Evolutionary conservation across 2,888 invertebrate species (phyloP).

Genomic region (Listrodromus nycthemerus): DNA sequence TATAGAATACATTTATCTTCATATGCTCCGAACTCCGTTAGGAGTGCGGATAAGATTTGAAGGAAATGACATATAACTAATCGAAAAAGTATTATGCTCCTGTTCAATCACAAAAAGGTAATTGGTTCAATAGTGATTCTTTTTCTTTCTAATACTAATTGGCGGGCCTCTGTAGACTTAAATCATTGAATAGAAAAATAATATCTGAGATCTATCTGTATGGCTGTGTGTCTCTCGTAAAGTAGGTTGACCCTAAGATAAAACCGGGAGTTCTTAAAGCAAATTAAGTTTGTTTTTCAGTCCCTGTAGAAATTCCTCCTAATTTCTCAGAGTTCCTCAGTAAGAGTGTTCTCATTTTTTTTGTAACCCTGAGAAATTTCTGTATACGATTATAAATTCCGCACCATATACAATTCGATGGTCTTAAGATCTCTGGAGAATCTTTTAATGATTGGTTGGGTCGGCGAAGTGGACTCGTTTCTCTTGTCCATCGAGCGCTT

Average conservation of each 20-base stretch:
- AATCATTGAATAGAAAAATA: conserved; percentile 50
- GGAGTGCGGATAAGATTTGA: conserved; percentile 7
- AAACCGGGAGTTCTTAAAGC: conserved; percentile 23
- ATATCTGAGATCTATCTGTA: conserved; percentile 51
- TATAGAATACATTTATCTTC: background rate
- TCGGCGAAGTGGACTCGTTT: conserved; percentile 83
- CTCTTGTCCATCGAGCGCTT: conserved; percentile 84
- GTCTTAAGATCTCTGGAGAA: background rate
- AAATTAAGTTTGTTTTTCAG: conserved; percentile 25
- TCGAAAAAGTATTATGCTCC: conserved; percentile 45
- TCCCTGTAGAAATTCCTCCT: background rate
- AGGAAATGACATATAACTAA: conserved; percentile 8
- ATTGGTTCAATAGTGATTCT: background rate
- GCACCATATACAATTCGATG: conserved; percentile 1
- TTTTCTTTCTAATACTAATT: conserved; percentile 57
- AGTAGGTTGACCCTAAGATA: conserved; percentile 24
- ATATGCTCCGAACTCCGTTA: conserved; percentile 36
- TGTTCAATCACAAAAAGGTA: background rate
- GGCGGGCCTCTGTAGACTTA: conserved; percentile 57
- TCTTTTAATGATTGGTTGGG: conserved; percentile 72
- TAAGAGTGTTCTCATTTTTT: conserved; percentile 10
- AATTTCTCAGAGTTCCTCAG: background rate
- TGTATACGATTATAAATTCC: conserved; percentile 12
- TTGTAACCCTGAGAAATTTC: background rate
- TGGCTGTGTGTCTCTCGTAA: conserved; percentile 12